Percentiles rank a stretch among this genome's conserved stretches.
These are phyloP conservation scores for Otocyon megalotis DNA, from an alignment of 2,113 vertebrate species.

Conservation along the genomic window DNA sequence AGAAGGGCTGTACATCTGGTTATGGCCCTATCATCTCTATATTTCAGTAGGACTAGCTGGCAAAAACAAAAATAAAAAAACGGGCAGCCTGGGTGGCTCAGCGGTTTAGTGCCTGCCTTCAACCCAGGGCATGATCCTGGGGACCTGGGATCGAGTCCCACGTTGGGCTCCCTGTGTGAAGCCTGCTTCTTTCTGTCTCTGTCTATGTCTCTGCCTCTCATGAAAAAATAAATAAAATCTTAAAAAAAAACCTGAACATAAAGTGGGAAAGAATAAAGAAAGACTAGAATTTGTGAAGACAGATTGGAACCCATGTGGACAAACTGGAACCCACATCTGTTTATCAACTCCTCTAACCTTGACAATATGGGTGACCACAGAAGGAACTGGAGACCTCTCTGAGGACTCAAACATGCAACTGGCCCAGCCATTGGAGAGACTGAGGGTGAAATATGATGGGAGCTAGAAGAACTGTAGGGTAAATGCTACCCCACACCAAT, in stretches of 20 bases:
- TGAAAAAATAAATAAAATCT: too few relatives aligned
- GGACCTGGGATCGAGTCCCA: too few relatives aligned
- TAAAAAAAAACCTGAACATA: background rate
- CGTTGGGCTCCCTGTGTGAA: too few relatives aligned
- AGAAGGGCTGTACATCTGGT: background rate
- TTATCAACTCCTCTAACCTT: background rate
- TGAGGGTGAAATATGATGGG: background rate
- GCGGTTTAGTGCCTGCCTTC: too few relatives aligned
- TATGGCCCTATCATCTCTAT: background rate
- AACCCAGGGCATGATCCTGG: too few relatives aligned
- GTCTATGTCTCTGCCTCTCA: too few relatives aligned
- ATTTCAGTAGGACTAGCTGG: background rate
- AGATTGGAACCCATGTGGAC: background rate
- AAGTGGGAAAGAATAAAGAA: background rate
- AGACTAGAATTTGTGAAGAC: slow-evolving; percentile 36
- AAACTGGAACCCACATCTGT: background rate
- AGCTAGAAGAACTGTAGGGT: background rate
- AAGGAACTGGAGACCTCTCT: background rate
- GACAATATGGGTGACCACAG: background rate
- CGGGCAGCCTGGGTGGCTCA: too few relatives aligned
- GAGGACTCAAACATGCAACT: background rate
- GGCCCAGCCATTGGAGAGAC: background rate
- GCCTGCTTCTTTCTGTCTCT: too few relatives aligned
- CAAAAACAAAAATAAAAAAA: too few relatives aligned
- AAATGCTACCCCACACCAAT: background rate